Evolutionary conservation across 2,113 vertebrate species (phyloP).

Genomic region (Perccottus glenii): DNA sequence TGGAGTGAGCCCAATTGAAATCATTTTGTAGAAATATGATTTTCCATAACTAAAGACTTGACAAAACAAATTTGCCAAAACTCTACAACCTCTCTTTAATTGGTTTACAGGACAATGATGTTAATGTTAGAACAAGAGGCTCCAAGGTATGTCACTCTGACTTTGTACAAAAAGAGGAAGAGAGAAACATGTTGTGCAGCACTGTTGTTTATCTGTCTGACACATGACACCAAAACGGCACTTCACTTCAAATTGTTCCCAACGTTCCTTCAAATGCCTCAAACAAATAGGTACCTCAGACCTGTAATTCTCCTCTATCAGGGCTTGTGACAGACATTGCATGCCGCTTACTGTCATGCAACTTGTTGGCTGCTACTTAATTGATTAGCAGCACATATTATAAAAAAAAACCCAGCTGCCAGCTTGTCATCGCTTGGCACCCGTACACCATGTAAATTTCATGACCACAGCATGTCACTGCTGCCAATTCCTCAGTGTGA

Average conservation of each 20-base stretch:
- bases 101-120: background rate
- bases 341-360: constrained; percentile 29
- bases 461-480: constrained; percentile 62
- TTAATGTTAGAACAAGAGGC: background rate
- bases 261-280: constrained; percentile 8
- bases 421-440: constrained; percentile 61
- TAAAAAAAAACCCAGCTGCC: constrained; percentile 36
- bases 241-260: constrained; percentile 12
- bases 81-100: no score
- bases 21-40: no score
- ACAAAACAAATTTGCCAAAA: no score
- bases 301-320: background rate
- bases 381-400: constrained; percentile 57
- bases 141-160: no score
- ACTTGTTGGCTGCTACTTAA: constrained; percentile 65
- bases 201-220: constrained; percentile 34
- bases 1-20: no score
- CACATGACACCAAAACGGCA: constrained; percentile 32
- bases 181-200: constrained; percentile 30
- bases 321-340: background rate
- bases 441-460: constrained; percentile 66
- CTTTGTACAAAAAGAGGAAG: constrained; percentile 37
- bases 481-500: constrained; percentile 60
- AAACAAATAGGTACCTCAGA: constrained; percentile 15
- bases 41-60: no score